A percentile compares a stretch with the other conserved stretches of the same genome.
phyloP scores from a whole-genome alignment of 2,113 vertebrate genomes.

The Calyptomena viridis region DNA sequence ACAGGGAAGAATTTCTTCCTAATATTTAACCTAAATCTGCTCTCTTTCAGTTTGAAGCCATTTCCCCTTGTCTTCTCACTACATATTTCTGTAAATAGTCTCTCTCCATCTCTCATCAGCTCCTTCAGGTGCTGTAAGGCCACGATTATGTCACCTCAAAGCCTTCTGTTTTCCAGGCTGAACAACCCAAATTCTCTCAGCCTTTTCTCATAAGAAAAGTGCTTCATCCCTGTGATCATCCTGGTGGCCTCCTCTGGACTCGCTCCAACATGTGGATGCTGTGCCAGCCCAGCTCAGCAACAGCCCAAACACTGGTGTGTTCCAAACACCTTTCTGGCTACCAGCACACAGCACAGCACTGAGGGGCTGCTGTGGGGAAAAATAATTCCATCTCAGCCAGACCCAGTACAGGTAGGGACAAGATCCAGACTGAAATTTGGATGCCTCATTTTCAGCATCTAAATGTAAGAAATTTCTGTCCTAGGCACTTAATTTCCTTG shows the following conservation, averaged over 20 bases:
- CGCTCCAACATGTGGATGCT: rapidly evolving
- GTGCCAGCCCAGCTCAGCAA: neutral
- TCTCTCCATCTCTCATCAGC: neutral
- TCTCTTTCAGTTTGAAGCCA: neutral
- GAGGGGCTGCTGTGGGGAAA: neutral
- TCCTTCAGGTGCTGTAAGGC: neutral
- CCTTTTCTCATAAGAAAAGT: neutral
- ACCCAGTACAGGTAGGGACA: neutral
- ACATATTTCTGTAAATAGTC: neutral
- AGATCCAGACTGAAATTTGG: neutral
- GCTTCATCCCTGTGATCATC: neutral
- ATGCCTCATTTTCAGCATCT: neutral
- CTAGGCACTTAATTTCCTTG: neutral
- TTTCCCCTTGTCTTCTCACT: neutral
- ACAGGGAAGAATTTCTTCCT: neutral
- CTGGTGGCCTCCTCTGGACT: neutral
- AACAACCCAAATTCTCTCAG: neutral
- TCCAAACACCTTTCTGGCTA: neutral
- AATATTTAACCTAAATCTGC: neutral
- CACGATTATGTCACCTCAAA: neutral
- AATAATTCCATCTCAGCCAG: neutral
- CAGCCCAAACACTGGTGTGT: neutral
- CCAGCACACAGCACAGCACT: neutral
- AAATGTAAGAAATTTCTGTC: neutral
- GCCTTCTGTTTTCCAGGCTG: neutral